Evolutionary conservation across 2,888 invertebrate species (phyloP).

Genomic region (Steinernema hermaphroditum): DNA sequence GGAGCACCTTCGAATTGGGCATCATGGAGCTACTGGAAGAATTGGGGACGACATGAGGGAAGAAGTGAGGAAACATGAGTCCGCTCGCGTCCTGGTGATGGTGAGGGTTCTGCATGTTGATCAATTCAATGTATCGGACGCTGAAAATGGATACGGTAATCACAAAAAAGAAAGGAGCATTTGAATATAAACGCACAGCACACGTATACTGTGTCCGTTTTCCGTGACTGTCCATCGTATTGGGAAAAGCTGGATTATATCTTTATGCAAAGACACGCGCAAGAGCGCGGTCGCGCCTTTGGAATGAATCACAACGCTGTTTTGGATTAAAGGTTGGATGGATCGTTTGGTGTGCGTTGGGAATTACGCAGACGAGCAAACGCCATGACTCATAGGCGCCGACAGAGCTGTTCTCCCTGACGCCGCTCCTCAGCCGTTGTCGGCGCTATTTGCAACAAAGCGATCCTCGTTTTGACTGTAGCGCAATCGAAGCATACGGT

Average conservation of each 20-base stretch:
- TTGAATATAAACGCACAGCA: too few relatives aligned
- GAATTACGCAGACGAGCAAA: slow-evolving; percentile 29
- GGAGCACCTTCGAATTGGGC: slow-evolving; percentile 6
- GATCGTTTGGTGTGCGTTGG: slow-evolving; percentile 25
- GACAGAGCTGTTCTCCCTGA: neutral
- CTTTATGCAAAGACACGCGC: slow-evolving; percentile 3
- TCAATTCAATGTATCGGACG: slow-evolving; percentile 21
- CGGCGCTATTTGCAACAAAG: neutral
- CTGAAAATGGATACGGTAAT: slow-evolving; percentile 12
- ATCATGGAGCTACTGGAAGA: slow-evolving; percentile 14
- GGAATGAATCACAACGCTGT: slow-evolving; percentile 14
- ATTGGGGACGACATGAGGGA: slow-evolving; percentile 5
- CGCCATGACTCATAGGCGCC: slow-evolving; percentile 15
- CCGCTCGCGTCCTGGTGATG: slow-evolving; percentile 4
- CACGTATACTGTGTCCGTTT: too few relatives aligned
- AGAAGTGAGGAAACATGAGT: neutral
- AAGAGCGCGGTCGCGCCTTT: slow-evolving; percentile 16
- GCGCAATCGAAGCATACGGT: slow-evolving; percentile 5
- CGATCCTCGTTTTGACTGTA: slow-evolving; percentile 24
- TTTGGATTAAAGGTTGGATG: slow-evolving; percentile 29
- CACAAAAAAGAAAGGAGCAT: neutral
- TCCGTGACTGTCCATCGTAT: neutral
- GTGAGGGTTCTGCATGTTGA: slow-evolving; percentile 29
- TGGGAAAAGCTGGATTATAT: slow-evolving; percentile 29
- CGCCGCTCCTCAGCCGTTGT: neutral